Percentiles rank a stretch among this genome's conserved stretches.
Evolutionary conservation across 2,888 invertebrate species (phyloP).

Genomic region (Aromia moschata): DNA sequence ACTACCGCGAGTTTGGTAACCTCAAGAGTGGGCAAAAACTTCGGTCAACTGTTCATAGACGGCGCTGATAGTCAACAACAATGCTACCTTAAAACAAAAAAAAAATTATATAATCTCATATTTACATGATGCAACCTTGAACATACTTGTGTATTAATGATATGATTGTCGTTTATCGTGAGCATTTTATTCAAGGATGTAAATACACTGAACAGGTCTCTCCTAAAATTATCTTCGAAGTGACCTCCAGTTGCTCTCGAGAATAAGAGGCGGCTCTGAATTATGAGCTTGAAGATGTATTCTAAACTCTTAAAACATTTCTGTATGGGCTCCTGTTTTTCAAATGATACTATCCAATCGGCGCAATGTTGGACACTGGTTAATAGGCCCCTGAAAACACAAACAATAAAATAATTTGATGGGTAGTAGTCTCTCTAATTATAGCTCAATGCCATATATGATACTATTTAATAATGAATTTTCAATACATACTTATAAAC

Average conservation of each 20-base stretch:
- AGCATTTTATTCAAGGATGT: slow-evolving; percentile 82
- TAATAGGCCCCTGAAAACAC: slow-evolving; percentile 74
- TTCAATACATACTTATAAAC: slow-evolving; percentile 82
- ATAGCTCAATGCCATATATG: too few species aligned
- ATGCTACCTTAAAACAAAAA: slow-evolving; percentile 70
- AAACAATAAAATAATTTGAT: too few species aligned
- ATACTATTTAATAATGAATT: background rate
- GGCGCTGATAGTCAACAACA: slow-evolving; percentile 83
- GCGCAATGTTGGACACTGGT: slow-evolving; percentile 92
- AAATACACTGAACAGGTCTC: slow-evolving; percentile 84
- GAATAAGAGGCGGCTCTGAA: slow-evolving; percentile 86
- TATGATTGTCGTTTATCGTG: slow-evolving; percentile 74
- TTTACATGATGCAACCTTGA: background rate
- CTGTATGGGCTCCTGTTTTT: slow-evolving; percentile 88
- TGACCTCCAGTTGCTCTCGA: slow-evolving; percentile 87
- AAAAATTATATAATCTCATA: too few species aligned
- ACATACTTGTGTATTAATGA: slow-evolving; percentile 78
- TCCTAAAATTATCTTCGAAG: slow-evolving; percentile 86
- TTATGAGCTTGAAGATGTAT: slow-evolving; percentile 91
- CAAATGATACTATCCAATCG: slow-evolving; percentile 84
- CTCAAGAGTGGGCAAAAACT: slow-evolving; percentile 78
- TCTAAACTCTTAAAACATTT: slow-evolving; percentile 91
- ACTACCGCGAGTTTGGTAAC: slow-evolving; percentile 80
- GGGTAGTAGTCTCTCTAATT: too few species aligned
- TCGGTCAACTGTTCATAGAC: slow-evolving; percentile 84